Conservation (phyloP, 2,888 invertebrate species). For the Diloba caeruleocephala region DNA sequence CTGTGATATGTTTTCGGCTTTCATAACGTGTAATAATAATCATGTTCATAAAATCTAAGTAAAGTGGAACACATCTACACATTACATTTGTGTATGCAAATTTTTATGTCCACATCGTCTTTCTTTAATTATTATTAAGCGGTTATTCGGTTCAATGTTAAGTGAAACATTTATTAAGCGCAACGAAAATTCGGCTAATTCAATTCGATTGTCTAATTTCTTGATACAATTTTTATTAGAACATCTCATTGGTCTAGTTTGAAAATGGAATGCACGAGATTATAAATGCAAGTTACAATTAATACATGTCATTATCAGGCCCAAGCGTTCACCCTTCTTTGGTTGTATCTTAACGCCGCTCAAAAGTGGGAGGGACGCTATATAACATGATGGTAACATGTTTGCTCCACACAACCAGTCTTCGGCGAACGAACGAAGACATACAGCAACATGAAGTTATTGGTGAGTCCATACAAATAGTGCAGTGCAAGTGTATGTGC, state of each 20-base stretch:
- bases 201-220: slow-evolving; percentile 28
- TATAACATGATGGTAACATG: slow-evolving; percentile 72
- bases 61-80: slow-evolving; percentile 7
- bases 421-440: slow-evolving; percentile 84
- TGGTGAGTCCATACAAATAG: slow-evolving; percentile 77
- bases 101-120: slow-evolving; percentile 14
- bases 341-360: slow-evolving; percentile 54
- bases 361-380: slow-evolving; percentile 84
- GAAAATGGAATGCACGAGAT: slow-evolving; percentile 51
- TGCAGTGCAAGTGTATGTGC: slow-evolving; percentile 60
- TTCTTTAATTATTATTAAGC: slow-evolving; percentile 13
- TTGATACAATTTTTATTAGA: slow-evolving; percentile 9
- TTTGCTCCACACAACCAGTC: slow-evolving; percentile 83
- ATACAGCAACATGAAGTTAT: slow-evolving; percentile 86
- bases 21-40: slow-evolving; percentile 4
- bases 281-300: slow-evolving; percentile 71
- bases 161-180: slow-evolving; percentile 9
- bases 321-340: slow-evolving; percentile 66
- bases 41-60: slow-evolving; percentile 2
- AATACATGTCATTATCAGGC: slow-evolving; percentile 77
- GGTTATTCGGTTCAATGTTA: slow-evolving; percentile 35
- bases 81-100: slow-evolving; percentile 28
- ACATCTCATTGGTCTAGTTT: slow-evolving; percentile 48
- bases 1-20: slow-evolving; percentile 10
- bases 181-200: slow-evolving; percentile 29